These are phyloP conservation scores for Napeogenes sylphis DNA, from an alignment of 2,888 invertebrate genomes.

Conservation along the genomic window DNA sequence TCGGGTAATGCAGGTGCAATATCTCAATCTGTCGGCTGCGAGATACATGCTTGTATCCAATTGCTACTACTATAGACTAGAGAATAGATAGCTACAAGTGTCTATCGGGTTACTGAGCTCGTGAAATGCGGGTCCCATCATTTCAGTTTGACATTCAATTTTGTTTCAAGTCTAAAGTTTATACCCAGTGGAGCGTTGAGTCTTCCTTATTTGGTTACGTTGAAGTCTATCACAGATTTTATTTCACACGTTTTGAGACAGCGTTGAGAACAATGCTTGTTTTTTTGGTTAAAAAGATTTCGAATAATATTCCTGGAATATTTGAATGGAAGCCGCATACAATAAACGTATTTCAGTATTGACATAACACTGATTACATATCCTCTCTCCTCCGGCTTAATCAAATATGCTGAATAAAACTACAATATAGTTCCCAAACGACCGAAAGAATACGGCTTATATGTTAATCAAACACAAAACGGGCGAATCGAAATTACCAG, in stretches of 20 bases:
- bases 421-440: slow-evolving; percentile 24
- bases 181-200: neutral
- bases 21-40: slow-evolving; percentile 36
- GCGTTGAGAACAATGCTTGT: too few species aligned
- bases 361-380: slow-evolving; percentile 2
- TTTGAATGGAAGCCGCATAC: slow-evolving; percentile 1
- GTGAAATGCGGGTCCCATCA: slow-evolving; percentile 15
- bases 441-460: slow-evolving; percentile 29
- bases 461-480: slow-evolving; percentile 39
- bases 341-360: slow-evolving; percentile 5
- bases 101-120: slow-evolving; percentile 24
- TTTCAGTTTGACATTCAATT: slow-evolving; percentile 14
- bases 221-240: too few species aligned
- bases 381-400: neutral
- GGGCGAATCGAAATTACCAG: slow-evolving; percentile 35
- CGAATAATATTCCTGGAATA: neutral
- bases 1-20: slow-evolving; percentile 36
- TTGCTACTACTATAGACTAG: slow-evolving; percentile 26
- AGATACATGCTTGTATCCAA: slow-evolving; percentile 32
- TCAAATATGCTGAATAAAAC: slow-evolving; percentile 20
- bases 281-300: too few species aligned
- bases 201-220: too few species aligned
- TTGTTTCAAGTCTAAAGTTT: slow-evolving; percentile 2
- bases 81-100: slow-evolving; percentile 29
- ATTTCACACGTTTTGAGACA: too few species aligned